These are phyloP conservation scores for Myotis pilosus DNA, from an alignment of 2,797 vertebrate genomes.

Conservation along the genomic window DNA sequence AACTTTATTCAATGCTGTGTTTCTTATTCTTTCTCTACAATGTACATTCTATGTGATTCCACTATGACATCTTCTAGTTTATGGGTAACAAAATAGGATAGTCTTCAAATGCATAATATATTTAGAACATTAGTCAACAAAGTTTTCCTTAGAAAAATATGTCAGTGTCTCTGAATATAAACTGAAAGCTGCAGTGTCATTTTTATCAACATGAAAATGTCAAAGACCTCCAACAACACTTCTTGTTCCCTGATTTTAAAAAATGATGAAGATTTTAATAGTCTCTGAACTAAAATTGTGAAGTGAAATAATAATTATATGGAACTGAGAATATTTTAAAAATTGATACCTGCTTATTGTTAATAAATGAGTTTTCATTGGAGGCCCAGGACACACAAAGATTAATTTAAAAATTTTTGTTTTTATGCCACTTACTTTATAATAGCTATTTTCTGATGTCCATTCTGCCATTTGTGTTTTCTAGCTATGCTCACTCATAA, in stretches of 20 bases:
- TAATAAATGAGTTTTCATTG: background rate
- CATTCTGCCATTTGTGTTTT: background rate
- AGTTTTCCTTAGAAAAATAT: background rate
- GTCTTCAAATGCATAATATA: background rate
- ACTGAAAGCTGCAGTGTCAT: background rate
- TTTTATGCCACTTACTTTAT: background rate
- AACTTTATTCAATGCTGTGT: background rate
- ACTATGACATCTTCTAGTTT: background rate
- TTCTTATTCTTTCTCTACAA: background rate
- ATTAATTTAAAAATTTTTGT: background rate
- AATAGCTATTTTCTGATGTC: background rate
- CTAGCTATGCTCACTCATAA: background rate
- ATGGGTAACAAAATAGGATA: background rate
- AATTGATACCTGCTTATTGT: background rate
- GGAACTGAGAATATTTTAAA: background rate
- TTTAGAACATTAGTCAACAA: slow-evolving; percentile 20
- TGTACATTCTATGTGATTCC: background rate
- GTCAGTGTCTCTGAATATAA: background rate
- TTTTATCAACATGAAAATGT: slow-evolving; percentile 18
- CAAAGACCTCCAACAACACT: background rate
- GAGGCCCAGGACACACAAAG: background rate
- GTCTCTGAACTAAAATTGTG: background rate
- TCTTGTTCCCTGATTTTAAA: background rate
- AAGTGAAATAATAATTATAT: background rate
- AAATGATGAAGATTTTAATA: background rate